phyloP scores from a whole-genome alignment of 2,113 vertebrate genomes.

The Calcarius ornatus region DNA sequence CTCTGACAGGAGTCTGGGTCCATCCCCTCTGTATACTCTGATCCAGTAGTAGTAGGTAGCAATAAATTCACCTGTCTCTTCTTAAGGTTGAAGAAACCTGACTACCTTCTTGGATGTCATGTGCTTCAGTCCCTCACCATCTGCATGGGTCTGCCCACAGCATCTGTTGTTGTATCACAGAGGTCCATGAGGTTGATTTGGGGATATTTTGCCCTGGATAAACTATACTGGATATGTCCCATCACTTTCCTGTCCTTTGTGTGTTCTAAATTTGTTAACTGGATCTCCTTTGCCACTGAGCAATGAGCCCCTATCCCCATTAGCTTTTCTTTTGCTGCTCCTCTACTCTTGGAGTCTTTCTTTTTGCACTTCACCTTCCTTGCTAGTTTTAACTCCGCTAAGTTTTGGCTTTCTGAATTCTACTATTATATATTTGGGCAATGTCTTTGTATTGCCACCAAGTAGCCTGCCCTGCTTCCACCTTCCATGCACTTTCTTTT shows the following conservation, averaged over 20 bases:
- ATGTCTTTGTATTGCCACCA: not conserved
- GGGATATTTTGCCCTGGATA: not conserved
- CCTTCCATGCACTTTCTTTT: not conserved
- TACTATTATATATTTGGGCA: not conserved
- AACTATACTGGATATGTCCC: not conserved
- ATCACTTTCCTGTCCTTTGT: not conserved
- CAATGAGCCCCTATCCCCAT: not conserved
- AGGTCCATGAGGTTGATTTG: not conserved
- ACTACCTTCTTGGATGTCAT: not conserved
- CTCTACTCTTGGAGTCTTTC: not conserved
- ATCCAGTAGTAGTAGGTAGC: not conserved
- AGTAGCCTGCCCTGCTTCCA: not conserved
- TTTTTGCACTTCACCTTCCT: not conserved
- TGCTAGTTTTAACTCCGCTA: not conserved
- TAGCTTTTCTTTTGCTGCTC: not conserved
- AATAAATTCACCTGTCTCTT: not conserved
- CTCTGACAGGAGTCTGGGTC: not conserved
- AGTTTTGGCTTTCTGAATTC: not conserved
- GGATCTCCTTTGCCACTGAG: not conserved
- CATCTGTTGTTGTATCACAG: fast-evolving
- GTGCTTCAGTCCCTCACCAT: not conserved
- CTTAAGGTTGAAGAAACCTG: not conserved
- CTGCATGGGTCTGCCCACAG: not conserved
- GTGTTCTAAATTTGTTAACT: not conserved
- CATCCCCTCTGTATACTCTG: not conserved